Evolutionary conservation across 2,888 invertebrate genomes (phyloP), one percentile per base, ranked within the genome.

Genomic region (Drosophila engyochracea): DNA sequence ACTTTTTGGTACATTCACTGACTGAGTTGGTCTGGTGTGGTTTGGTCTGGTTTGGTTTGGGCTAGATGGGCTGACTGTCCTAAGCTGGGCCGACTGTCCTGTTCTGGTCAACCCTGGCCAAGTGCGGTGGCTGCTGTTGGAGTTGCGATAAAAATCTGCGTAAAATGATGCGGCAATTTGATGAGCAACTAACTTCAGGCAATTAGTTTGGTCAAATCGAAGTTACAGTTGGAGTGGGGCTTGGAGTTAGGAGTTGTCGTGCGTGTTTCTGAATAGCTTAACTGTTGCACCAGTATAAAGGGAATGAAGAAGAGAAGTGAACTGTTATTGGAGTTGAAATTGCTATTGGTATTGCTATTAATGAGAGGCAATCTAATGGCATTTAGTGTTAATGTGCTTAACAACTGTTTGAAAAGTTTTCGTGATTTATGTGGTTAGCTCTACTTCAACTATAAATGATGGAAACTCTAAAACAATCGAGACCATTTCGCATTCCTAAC

Each of bases 101-200:
- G 44, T 33, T 47, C 62, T 59, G 76, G 57, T 28, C 53, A 64
- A 57, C 54, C 30, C 59, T 63, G 80, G 76, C 64, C 75, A 62
- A 59, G 16, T 16, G 58, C 44, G 30, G 44, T 58, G 58, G 65
- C 58, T 54, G 70, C 33, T 61, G 72, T 69, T 67, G 66, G 60
- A 63, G 28, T 63, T 74, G 85, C 60, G 89, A 90, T 86, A 86
- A 87, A 90, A 90, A 90, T 86, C 84, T 79, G 81, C 85, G 83
- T 83, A 83, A 90, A 85, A 80, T 88, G 88, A 85, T 85, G 90
- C 86, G 81, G 90, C 88, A 79, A 90, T 91, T 91, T 88, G 91
- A 89, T 89, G 84, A 88, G 88, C 81, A 90, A 83, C 91, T 83
- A 81, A 91, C 81, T 90, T 89, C 57, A 55, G 75, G 77, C 88